phyloP scores from a whole-genome alignment of 2,888 invertebrate genomes.

The Synanthedon andrenaeformis region DNA sequence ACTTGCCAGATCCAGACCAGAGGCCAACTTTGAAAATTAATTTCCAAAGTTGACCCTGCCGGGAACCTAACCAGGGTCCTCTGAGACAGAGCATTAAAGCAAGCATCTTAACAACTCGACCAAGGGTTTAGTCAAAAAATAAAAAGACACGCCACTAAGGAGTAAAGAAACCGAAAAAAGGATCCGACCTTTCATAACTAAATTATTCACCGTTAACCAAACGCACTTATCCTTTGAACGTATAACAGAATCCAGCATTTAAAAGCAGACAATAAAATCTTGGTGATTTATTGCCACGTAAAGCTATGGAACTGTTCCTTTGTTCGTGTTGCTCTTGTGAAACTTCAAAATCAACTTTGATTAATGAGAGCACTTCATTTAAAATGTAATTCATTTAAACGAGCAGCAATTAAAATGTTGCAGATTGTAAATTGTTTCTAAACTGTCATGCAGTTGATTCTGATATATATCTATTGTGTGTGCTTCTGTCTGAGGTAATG shows the following conservation, averaged over 20 bases:
- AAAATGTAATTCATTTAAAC: slow-evolving; percentile 41
- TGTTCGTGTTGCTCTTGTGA: slow-evolving; percentile 4
- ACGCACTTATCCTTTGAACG: too few species aligned
- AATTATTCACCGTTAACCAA: too few species aligned
- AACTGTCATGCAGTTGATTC: slow-evolving; percentile 15
- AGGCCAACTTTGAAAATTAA: too few species aligned
- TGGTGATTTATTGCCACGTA: slow-evolving; percentile 28
- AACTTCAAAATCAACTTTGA: slow-evolving; percentile 21
- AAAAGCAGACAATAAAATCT: neutral
- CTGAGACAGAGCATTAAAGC: too few species aligned
- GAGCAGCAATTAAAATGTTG: slow-evolving; percentile 36
- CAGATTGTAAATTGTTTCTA: slow-evolving; percentile 29
- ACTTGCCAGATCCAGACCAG: too few species aligned
- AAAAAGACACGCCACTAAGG: too few species aligned
- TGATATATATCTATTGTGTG: slow-evolving; percentile 15
- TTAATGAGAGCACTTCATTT: slow-evolving; percentile 33
- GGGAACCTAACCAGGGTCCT: too few species aligned
- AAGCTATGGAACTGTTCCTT: slow-evolving; percentile 22
- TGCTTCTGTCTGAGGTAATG: slow-evolving; percentile 13
- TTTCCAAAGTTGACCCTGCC: too few species aligned
- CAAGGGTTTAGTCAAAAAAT: too few species aligned
- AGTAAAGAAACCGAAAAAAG: too few species aligned
- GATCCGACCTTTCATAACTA: too few species aligned
- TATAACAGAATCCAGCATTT: neutral
- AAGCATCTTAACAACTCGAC: too few species aligned